phyloP scores from a whole-genome alignment of 1,140 invertebrate species.

The Drosophila suzukii region DNA sequence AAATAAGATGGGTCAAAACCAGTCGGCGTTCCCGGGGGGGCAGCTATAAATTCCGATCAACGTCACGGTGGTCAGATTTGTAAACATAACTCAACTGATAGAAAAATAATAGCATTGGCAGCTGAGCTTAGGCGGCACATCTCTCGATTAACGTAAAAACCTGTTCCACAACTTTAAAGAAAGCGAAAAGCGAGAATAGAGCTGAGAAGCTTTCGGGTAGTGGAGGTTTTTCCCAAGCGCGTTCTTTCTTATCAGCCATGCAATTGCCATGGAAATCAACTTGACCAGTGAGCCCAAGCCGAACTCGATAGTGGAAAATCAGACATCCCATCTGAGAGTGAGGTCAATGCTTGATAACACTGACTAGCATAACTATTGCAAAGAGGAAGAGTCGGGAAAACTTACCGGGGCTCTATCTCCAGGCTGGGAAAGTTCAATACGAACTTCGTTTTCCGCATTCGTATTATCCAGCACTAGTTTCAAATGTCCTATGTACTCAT shows the following conservation, averaged over 20 bases:
- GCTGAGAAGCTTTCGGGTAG: neutral
- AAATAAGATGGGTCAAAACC: slow-evolving; percentile 3
- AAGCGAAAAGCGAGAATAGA: slow-evolving; percentile 9
- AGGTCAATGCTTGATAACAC: slow-evolving; percentile 60
- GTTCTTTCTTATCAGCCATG: slow-evolving; percentile 41
- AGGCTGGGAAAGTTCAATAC: slow-evolving; percentile 58
- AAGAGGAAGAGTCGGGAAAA: neutral
- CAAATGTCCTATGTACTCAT: slow-evolving; percentile 51
- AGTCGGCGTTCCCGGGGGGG: neutral
- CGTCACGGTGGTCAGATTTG: slow-evolving; percentile 6
- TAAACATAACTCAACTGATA: slow-evolving; percentile 39
- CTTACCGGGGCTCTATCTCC: slow-evolving; percentile 47
- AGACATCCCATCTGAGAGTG: slow-evolving; percentile 19
- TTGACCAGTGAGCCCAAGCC: slow-evolving; percentile 13
- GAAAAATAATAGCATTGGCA: slow-evolving; percentile 21
- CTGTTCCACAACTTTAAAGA: slow-evolving; percentile 26
- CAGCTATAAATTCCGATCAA: neutral
- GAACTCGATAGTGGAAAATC: slow-evolving; percentile 28
- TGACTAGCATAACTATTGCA: neutral
- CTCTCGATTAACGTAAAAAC: slow-evolving; percentile 15
- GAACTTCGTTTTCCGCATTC: slow-evolving; percentile 32
- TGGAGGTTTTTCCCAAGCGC: slow-evolving; percentile 14
- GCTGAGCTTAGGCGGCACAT: neutral
- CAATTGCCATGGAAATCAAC: slow-evolving; percentile 31
- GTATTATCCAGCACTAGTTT: slow-evolving; percentile 33